Base-by-base conservation (phyloP, 2,888 invertebrate genomes). In the Drosophila emarginata region DNA sequence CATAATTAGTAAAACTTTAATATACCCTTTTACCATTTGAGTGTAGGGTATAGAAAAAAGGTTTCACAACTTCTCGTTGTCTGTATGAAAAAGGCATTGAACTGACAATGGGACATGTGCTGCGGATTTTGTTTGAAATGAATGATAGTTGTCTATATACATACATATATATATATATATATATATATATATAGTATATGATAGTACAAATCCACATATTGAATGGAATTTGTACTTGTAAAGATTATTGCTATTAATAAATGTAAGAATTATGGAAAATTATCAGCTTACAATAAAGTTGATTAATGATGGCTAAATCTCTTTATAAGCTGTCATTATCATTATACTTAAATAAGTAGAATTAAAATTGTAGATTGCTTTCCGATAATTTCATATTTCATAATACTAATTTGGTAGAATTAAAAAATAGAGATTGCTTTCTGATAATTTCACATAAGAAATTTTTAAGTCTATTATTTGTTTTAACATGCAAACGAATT, bases 141-240 rank as follows among this genome's bases (percentile, higher is more conserved):
- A 50, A 54, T 71, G 74, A 73, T 71, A 77, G 72, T 77, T 77
- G 51, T 12, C 45, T 45, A 4, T 37, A 12, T 37, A n/a, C n/a
- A 37, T 3, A 37, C 4, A 37, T n/a, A 37, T n/a, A 12, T 12
- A 45, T 40, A 40, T 2, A 40, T 7, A 40, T 2, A 40, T 15
- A 3, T 18, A 11, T 9, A 32, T 4, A 32, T 32, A 32, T 32
- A 32, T 9, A 53, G 28, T 6, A 14, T 51, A 6, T 9, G 21
- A 52, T 21, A 60, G 63, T 52, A 28, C 50, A 53, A 56, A 36
- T 39, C 32, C 14, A 56, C 39, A 70, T 71, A 67, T 32, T 18
- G 23, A 50, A 12, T 80, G 87, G 87, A 80, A 84, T 84, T 84
- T 84, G 85, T 68, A 81, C 84, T 74, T 51, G 45, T 71, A 21